These are phyloP conservation scores for Vidua macroura DNA, from an alignment of 2,113 vertebrate species.

Conservation along the genomic window DNA sequence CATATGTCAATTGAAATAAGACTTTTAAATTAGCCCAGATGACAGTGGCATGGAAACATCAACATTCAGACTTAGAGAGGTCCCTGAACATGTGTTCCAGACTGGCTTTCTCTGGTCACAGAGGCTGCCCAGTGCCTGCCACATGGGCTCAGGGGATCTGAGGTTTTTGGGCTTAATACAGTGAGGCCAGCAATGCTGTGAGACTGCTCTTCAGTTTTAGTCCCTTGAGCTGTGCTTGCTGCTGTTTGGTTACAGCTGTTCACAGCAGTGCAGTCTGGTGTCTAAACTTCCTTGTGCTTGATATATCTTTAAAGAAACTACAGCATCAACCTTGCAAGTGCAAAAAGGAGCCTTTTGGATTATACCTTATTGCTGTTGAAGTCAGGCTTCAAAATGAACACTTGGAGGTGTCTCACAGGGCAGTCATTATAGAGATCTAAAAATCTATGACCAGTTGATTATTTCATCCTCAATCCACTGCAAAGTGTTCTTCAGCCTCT, in stretches of 20 bases:
- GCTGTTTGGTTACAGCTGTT: neutral
- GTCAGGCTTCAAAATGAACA: neutral
- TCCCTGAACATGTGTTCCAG: neutral
- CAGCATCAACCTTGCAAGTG: neutral
- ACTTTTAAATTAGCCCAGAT: constrained; percentile 31
- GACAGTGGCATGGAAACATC: constrained; percentile 2
- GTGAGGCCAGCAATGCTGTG: neutral
- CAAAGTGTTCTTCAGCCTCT: neutral
- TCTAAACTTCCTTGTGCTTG: neutral
- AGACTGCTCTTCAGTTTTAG: neutral
- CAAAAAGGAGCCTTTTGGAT: neutral
- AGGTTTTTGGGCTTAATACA: neutral
- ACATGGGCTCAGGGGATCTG: neutral
- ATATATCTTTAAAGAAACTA: neutral
- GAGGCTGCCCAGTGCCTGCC: neutral
- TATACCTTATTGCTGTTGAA: neutral
- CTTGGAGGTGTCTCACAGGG: neutral
- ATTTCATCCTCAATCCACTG: neutral
- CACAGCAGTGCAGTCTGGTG: neutral
- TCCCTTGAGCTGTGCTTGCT: neutral
- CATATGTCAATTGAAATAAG: neutral
- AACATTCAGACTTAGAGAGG: neutral
- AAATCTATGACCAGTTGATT: neutral
- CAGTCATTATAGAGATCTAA: neutral
- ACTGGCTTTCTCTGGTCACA: neutral